These are phyloP conservation scores for Phallusia fumigata DNA, from an alignment of 23 tunicate genomes.

Conservation along the genomic window DNA sequence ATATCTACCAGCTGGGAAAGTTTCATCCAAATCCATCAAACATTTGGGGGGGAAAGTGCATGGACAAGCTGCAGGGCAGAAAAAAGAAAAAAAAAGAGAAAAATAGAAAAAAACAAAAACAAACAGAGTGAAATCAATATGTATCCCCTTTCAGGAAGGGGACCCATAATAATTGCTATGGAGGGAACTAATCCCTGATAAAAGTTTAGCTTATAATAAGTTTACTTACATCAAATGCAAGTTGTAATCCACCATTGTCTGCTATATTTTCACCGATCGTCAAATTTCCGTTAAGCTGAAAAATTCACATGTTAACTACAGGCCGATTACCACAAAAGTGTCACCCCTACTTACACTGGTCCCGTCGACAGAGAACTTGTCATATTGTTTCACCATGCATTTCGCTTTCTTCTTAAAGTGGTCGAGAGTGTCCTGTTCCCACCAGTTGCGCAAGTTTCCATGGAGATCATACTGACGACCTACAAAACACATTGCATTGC, in stretches of 20 bases:
- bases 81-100: too few species aligned
- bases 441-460: slow-evolving; percentile 72
- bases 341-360: slow-evolving; percentile 12
- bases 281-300: slow-evolving; percentile 73
- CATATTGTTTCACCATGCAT: slow-evolving; percentile 78
- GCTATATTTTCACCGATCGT: slow-evolving; percentile 93
- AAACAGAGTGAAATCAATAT: too few species aligned
- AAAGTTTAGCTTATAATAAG: too few species aligned
- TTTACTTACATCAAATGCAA: slow-evolving; percentile 69
- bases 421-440: slow-evolving; percentile 49
- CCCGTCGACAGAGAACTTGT: slow-evolving; percentile 32
- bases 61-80: too few species aligned
- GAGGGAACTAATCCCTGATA: too few species aligned
- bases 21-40: too few species aligned
- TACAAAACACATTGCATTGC: not conserved
- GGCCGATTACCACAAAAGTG: not conserved
- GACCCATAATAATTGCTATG: too few species aligned
- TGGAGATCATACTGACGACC: slow-evolving; percentile 62
- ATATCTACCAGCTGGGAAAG: too few species aligned
- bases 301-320: not conserved
- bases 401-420: slow-evolving; percentile 50
- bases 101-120: too few species aligned
- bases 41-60: too few species aligned
- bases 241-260: slow-evolving; percentile 86
- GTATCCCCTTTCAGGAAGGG: too few species aligned